Evolutionary conservation across 2,113 vertebrate species (phyloP).

Genomic region (Trachemys scripta): DNA sequence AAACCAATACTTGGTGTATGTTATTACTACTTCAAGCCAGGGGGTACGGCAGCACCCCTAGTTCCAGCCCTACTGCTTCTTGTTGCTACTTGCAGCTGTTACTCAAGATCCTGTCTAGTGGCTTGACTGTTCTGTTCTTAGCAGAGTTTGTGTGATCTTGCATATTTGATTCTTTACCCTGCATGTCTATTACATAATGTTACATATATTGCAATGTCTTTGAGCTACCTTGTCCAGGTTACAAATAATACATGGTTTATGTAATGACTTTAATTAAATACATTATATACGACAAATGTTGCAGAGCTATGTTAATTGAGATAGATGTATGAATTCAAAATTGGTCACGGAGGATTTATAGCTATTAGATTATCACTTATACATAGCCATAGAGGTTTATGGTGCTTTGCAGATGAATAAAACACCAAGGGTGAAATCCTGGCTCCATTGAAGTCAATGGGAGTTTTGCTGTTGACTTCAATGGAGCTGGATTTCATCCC

Average conservation of each 20-base stretch:
- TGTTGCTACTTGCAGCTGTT: conserved; percentile 55
- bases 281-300: neutral
- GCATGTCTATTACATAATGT: conserved; percentile 65
- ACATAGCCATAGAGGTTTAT: neutral
- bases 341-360: neutral
- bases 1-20: too few species aligned
- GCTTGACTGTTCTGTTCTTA: conserved; percentile 25
- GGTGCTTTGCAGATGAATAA: neutral
- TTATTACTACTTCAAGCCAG: too few species aligned
- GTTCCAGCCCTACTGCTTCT: neutral
- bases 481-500: neutral
- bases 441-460: neutral
- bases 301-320: neutral
- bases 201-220: conserved; percentile 45
- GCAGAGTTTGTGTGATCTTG: conserved; percentile 68
- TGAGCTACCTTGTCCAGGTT: conserved; percentile 33
- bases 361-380: neutral
- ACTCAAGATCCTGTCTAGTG: conserved; percentile 56
- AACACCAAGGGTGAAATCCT: neutral
- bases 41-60: too few species aligned
- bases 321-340: neutral
- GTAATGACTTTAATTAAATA: neutral
- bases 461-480: neutral
- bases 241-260: neutral
- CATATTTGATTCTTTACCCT: conserved; percentile 49